phyloP scores from a whole-genome alignment of 2,888 invertebrate species.

The Thera obeliscata region DNA sequence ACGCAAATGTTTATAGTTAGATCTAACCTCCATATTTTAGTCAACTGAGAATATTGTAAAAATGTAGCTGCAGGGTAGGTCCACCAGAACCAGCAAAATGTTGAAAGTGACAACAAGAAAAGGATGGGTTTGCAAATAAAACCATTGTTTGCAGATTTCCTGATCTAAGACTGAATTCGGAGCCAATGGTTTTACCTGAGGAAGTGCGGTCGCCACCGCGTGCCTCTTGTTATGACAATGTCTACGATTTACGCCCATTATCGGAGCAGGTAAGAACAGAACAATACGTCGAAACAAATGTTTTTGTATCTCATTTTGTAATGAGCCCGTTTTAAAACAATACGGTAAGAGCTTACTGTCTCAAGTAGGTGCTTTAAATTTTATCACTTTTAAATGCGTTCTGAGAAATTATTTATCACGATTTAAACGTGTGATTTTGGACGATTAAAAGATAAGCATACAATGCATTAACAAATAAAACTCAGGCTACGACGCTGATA shows the following conservation, averaged over 20 bases:
- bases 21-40: too few relatives aligned
- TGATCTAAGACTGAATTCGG: constrained; percentile 87
- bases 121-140: background rate
- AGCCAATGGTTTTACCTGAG: constrained; percentile 71
- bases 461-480: background rate
- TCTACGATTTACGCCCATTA: constrained; percentile 84
- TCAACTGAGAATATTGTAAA: too few relatives aligned
- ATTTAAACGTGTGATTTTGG: background rate
- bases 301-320: constrained; percentile 1
- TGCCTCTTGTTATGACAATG: constrained; percentile 92
- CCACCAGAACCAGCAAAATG: too few relatives aligned
- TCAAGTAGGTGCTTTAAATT: background rate
- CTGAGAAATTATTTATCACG: background rate
- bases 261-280: constrained; percentile 70
- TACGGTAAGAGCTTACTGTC: background rate
- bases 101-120: background rate
- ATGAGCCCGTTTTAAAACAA: background rate
- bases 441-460: too few relatives aligned
- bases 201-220: constrained; percentile 79
- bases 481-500: too few relatives aligned
- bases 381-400: background rate
- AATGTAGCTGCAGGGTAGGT: too few relatives aligned
- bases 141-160: constrained; percentile 83
- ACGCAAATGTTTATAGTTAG: too few relatives aligned
- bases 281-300: background rate